phyloP scores from a whole-genome alignment of 2,113 vertebrate genomes.

The Rissa tridactyla region DNA sequence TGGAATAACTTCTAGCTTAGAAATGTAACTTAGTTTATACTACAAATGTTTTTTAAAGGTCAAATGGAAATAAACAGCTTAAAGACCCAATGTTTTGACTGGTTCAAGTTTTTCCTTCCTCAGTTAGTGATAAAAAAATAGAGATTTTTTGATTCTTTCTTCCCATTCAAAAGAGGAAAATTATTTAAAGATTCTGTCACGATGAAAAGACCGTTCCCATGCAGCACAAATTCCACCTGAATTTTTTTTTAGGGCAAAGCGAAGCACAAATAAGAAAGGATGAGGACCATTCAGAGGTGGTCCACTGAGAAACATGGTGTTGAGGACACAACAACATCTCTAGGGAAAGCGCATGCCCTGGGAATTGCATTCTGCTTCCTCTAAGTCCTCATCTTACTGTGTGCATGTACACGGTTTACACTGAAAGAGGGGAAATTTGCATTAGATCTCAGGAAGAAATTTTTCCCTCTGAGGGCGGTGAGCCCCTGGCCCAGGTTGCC shows the following conservation, averaged over 20 bases:
- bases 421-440: no score
- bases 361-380: not conserved
- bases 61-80: constrained; percentile 43
- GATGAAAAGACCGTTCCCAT: not conserved
- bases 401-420: no score
- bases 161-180: not conserved
- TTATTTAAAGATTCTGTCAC: not conserved
- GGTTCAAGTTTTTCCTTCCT: not conserved
- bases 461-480: no score
- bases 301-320: not conserved
- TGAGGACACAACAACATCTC: not conserved
- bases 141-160: not conserved
- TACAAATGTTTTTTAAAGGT: constrained; percentile 30
- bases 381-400: not conserved
- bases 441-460: no score
- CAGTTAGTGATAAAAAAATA: not conserved
- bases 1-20: not conserved
- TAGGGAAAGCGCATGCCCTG: not conserved
- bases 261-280: not conserved
- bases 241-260: not conserved
- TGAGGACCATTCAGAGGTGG: not conserved
- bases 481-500: no score
- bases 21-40: constrained; percentile 4
- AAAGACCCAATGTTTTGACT: not conserved
- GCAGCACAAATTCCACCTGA: not conserved